phyloP scores from a whole-genome alignment of 1,140 invertebrate species.

The Choristoneura fumiferana region DNA sequence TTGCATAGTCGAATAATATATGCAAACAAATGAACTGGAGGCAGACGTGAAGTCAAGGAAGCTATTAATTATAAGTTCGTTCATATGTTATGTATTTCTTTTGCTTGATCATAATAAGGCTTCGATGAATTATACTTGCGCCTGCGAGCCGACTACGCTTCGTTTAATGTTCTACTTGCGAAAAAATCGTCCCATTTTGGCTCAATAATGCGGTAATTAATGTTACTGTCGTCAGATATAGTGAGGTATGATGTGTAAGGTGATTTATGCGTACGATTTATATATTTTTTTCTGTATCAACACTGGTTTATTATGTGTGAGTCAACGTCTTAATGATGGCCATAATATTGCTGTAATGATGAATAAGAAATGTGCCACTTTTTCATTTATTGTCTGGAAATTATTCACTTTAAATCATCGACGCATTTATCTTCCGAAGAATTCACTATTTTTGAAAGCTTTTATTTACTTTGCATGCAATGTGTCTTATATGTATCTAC shows the following conservation, averaged over 20 bases:
- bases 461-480: too few species aligned
- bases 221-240: slow-evolving; percentile 3
- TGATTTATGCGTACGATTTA: slow-evolving; percentile 2
- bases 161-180: not conserved
- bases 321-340: slow-evolving; percentile 11
- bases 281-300: slow-evolving; percentile 4
- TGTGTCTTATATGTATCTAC: too few species aligned
- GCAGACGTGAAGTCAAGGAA: slow-evolving; percentile 28
- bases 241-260: not conserved
- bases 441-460: too few species aligned
- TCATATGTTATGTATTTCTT: slow-evolving; percentile 29
- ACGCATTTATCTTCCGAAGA: too few species aligned
- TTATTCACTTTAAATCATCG: too few species aligned
- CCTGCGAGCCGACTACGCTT: not conserved
- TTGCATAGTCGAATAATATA: too few species aligned
- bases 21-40: not conserved
- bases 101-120: slow-evolving; percentile 23
- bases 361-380: too few species aligned
- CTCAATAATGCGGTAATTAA: slow-evolving; percentile 8
- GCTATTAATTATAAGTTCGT: slow-evolving; percentile 35
- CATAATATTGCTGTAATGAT: not conserved
- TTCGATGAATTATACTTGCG: not conserved
- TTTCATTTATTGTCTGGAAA: too few species aligned
- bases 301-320: not conserved
- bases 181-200: slow-evolving; percentile 5